Base-by-base conservation (phyloP, 2,797 vertebrate species). In the Hydrocynus forskahlii region DNA sequence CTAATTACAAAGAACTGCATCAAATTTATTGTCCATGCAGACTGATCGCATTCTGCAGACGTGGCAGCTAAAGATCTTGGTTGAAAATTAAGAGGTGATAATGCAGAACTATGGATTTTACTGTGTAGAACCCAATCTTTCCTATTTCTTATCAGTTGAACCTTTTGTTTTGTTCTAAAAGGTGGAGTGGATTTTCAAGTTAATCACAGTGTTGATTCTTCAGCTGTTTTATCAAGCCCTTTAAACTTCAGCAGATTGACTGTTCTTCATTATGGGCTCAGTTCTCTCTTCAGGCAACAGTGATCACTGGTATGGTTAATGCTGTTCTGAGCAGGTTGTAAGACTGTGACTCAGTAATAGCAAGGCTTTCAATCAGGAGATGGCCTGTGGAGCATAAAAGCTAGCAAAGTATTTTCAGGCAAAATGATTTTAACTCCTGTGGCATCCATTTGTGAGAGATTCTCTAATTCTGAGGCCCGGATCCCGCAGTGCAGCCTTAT, bases 261-360 rank as follows among this genome's bases (percentile, higher is more conserved):
- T 64, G 5, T 64, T 38, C 25, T 35, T 40, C 6, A 48, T 38
- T 66, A 66, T 9, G 1, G 35, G 16, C 29, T 38, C 6, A 5
- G 17, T 40, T 40, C 63, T 66, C 63, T 66, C 63, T n/a, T 38
- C 29, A 66, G 17, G 63, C 19, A 40, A 14, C 29, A 21, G 68
- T 35, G 48, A 71, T 54, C 69, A 71, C 54, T 71, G 35, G 23
- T 54, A 23, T 25, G 38, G 14, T 12, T 62, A 45, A 21, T 74
- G 54, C 54, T 40, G 57, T 66, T 64, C 66, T 29, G 19, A 43
- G 45, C 13, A 16, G 29, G 29, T 73, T 19, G 40, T 73, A 59
- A 73, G 40, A 75, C 55, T 45, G 43, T 71, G 19, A 45, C 55
- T 16, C 38, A 50, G 23, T 75, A 75, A 81, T 54, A 75, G 38